phyloP scores from a whole-genome alignment of 2,113 vertebrate genomes.

The Pantherophis guttatus region DNA sequence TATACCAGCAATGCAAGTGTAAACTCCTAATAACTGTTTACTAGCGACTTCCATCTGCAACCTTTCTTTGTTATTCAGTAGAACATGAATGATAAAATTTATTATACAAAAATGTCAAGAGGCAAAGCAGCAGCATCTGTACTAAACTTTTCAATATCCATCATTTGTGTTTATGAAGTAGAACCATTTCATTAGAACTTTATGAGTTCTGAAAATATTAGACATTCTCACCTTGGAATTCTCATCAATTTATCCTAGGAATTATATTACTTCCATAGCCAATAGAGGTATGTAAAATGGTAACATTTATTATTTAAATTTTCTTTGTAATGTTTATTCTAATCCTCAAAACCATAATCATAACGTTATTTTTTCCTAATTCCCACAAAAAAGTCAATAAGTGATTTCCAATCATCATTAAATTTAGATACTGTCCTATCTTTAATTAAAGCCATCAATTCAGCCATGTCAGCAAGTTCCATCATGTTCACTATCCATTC shows the following conservation, averaged over 20 bases:
- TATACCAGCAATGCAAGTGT: neutral
- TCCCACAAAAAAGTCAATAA: no score
- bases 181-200: neutral
- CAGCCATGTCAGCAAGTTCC: no score
- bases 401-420: no score
- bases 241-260: neutral
- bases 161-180: neutral
- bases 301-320: neutral
- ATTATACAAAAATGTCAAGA: neutral
- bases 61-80: neutral
- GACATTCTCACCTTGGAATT: neutral
- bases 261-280: neutral
- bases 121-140: neutral
- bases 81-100: neutral
- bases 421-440: no score
- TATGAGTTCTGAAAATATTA: neutral
- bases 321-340: no score
- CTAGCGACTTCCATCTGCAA: neutral
- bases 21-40: neutral
- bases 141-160: neutral
- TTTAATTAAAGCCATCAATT: no score
- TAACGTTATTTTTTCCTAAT: no score
- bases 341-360: no score
- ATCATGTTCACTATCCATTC: no score
- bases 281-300: neutral